Percentiles rank a stretch among this genome's conserved stretches.
Conservation (phyloP, 2,888 invertebrate species). For the Lapara coniferarum region DNA sequence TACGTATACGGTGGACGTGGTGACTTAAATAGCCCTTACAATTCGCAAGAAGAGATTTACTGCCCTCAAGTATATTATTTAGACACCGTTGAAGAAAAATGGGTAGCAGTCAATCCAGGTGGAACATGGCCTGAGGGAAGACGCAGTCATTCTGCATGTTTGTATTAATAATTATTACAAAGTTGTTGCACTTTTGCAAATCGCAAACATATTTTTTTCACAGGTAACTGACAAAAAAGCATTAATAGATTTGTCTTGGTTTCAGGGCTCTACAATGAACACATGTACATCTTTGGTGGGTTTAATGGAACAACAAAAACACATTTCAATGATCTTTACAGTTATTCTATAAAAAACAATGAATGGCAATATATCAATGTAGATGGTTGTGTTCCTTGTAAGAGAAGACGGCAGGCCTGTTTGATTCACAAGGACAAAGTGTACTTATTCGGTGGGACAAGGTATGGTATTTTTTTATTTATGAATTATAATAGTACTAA, state of each 20-base stretch:
- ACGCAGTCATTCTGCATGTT: slow-evolving; percentile 96
- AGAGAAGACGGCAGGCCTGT: slow-evolving; percentile 91
- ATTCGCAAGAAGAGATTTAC: slow-evolving; percentile 88
- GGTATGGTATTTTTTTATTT: slow-evolving; percentile 73
- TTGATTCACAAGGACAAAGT: slow-evolving; percentile 88
- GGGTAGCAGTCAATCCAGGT: slow-evolving; percentile 85
- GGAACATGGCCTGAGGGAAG: slow-evolving; percentile 90
- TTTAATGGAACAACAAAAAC: slow-evolving; percentile 89
- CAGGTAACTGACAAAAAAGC: no score
- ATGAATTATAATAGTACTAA: neutral
- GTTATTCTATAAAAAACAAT: slow-evolving; percentile 86
- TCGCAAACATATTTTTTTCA: no score
- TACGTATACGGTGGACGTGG: slow-evolving; percentile 96
- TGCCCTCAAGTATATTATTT: slow-evolving; percentile 90
- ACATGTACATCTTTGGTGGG: slow-evolving; percentile 95
- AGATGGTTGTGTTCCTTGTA: slow-evolving; percentile 84
- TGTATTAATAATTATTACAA: slow-evolving; percentile 51
- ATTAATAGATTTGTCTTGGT: slow-evolving; percentile 40
- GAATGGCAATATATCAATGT: slow-evolving; percentile 85
- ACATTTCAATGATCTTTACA: slow-evolving; percentile 93
- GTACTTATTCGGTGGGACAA: slow-evolving; percentile 96
- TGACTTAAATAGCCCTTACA: slow-evolving; percentile 83
- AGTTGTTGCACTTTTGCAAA: no score
- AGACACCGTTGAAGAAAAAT: slow-evolving; percentile 87
- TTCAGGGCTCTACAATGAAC: slow-evolving; percentile 89